Evolutionary conservation across 1,140 invertebrate genomes (phyloP).

Genomic region (Sarcophaga peregrina): DNA sequence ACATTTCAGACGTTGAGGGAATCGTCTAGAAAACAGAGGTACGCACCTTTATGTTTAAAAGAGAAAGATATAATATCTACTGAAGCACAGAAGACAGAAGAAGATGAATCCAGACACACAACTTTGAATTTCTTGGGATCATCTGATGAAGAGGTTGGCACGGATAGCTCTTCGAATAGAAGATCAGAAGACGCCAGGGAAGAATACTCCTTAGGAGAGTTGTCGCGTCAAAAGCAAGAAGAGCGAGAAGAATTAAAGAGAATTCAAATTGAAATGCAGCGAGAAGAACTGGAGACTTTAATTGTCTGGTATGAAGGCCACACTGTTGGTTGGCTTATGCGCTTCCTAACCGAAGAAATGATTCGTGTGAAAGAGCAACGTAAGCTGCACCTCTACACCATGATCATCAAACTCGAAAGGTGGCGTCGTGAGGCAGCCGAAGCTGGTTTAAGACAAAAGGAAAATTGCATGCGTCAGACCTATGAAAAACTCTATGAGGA

Average conservation of each 20-base stretch:
- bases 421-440: conserved; percentile 75
- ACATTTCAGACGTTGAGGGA: conserved; percentile 13
- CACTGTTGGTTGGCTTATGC: conserved; percentile 60
- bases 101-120: background rate
- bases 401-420: conserved; percentile 75
- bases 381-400: conserved; percentile 74
- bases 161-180: background rate
- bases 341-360: conserved; percentile 72
- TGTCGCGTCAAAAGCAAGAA: conserved; percentile 27
- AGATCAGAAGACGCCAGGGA: background rate
- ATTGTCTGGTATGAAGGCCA: conserved; percentile 56
- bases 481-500: conserved; percentile 76
- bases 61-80: background rate
- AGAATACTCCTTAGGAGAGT: conserved; percentile 11
- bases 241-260: conserved; percentile 33
- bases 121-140: background rate
- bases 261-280: conserved; percentile 47
- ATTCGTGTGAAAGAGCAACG: conserved; percentile 75
- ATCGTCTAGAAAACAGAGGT: conserved; percentile 18
- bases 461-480: conserved; percentile 72
- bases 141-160: background rate
- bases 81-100: background rate
- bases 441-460: conserved; percentile 74
- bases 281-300: conserved; percentile 53
- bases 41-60: conserved; percentile 39